Evolutionary conservation across 2,888 invertebrate species (phyloP).

Genomic region (Polyploca ridens): DNA sequence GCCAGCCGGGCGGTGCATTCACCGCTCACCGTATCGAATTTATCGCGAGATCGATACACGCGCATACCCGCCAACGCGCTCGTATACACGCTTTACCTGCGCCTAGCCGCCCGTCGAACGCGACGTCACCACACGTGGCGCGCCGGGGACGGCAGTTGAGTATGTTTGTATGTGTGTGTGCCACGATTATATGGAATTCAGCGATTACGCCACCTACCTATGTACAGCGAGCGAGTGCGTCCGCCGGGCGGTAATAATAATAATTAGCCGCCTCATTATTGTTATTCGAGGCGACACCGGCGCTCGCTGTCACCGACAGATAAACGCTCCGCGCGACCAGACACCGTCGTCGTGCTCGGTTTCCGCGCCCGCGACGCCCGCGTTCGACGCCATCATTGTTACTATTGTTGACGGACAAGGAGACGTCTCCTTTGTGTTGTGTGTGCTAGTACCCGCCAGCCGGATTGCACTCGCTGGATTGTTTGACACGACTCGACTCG

Average conservation of each 20-base stretch:
- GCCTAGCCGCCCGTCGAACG: constrained; percentile 41
- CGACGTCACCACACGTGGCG: constrained; percentile 76
- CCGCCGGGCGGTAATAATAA: constrained; percentile 69
- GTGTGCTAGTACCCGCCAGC: constrained; percentile 43
- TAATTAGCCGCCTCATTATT: constrained; percentile 74
- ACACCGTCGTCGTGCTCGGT: constrained; percentile 49
- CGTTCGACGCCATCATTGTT: constrained; percentile 43
- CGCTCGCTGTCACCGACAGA: constrained; percentile 64
- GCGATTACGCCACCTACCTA: constrained; percentile 75
- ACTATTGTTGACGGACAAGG: constrained; percentile 52
- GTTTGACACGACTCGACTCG: constrained; percentile 48
- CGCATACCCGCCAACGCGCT: constrained; percentile 55
- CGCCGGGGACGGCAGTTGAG: constrained; percentile 39
- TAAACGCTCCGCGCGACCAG: constrained; percentile 58
- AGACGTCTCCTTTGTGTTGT: constrained; percentile 55
- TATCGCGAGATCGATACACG: constrained; percentile 77
- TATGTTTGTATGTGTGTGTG: constrained; percentile 47
- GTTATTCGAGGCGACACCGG: constrained; percentile 57
- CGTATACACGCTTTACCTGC: constrained; percentile 54
- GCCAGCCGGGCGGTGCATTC: constrained; percentile 69
- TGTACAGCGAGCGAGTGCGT: constrained; percentile 53
- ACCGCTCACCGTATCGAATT: constrained; percentile 77
- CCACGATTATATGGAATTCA: constrained; percentile 70
- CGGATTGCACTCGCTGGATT: constrained; percentile 57
- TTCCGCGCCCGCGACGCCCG: constrained; percentile 38